Evolutionary conservation across 2,797 vertebrate species (phyloP).

Genomic region (Octomys mimax): DNA sequence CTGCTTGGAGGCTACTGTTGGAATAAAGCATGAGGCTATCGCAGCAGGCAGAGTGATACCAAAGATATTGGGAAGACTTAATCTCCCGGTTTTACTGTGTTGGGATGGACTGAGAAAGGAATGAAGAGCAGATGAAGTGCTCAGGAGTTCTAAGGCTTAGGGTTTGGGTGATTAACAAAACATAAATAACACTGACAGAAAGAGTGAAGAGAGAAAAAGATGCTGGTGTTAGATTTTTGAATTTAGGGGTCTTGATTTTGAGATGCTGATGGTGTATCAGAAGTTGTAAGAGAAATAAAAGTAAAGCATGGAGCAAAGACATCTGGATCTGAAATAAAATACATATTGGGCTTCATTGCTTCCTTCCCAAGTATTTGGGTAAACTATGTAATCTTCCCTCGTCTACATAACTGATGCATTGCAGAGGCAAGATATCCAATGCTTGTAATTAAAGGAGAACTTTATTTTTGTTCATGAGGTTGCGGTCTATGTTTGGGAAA

Average conservation of each 20-base stretch:
- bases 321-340: not conserved
- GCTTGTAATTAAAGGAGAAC: not conserved
- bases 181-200: constrained; percentile 1
- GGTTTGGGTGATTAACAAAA: not conserved
- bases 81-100: not conserved
- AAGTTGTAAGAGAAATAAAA: not conserved
- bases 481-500: not conserved
- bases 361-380: not conserved
- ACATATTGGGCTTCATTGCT: not conserved
- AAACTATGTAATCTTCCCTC: not conserved
- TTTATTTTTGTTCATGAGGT: not conserved
- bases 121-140: not conserved
- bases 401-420: no score
- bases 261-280: not conserved
- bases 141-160: not conserved
- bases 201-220: not conserved
- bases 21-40: not conserved
- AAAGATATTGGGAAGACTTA: not conserved
- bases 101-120: not conserved
- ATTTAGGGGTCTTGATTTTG: constrained; percentile 40
- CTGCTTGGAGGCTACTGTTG: no score
- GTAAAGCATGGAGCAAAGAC: not conserved
- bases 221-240: not conserved
- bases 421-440: not conserved
- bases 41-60: not conserved